Evolutionary conservation across 2,797 vertebrate genomes (phyloP).

Genomic region (Myotis findleyi): DNA sequence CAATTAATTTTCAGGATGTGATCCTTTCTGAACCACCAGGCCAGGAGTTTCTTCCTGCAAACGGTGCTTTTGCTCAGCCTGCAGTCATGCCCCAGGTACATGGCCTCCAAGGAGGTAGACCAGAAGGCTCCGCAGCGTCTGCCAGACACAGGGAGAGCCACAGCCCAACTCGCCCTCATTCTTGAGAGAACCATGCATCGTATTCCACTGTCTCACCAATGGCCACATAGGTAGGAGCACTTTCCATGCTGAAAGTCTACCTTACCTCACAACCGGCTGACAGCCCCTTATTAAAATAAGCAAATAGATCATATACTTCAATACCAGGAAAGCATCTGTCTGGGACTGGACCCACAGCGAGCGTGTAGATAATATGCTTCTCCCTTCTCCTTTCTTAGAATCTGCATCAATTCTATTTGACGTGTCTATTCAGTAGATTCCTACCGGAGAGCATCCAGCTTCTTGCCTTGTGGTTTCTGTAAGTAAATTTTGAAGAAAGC

Average conservation of each 20-base stretch:
- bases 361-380: neutral
- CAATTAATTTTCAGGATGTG: rapidly evolving
- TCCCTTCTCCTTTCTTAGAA: neutral
- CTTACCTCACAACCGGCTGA: neutral
- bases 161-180: rapidly evolving
- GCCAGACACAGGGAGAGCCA: rapidly evolving
- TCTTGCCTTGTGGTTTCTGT: neutral
- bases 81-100: neutral
- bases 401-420: neutral
- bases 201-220: neutral
- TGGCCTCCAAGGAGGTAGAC: neutral
- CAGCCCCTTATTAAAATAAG: neutral
- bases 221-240: neutral
- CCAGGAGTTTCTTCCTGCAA: neutral
- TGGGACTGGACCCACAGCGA: neutral
- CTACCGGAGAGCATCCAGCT: neutral
- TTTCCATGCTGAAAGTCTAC: neutral
- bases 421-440: neutral
- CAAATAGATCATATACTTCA: neutral
- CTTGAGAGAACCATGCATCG: rapidly evolving
- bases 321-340: neutral
- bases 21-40: neutral
- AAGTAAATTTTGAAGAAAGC: neutral
- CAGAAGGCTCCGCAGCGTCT: neutral
- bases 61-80: neutral